Evolutionary conservation across 1,140 invertebrate genomes (phyloP).

Genomic region (Diachasma alloeum): DNA sequence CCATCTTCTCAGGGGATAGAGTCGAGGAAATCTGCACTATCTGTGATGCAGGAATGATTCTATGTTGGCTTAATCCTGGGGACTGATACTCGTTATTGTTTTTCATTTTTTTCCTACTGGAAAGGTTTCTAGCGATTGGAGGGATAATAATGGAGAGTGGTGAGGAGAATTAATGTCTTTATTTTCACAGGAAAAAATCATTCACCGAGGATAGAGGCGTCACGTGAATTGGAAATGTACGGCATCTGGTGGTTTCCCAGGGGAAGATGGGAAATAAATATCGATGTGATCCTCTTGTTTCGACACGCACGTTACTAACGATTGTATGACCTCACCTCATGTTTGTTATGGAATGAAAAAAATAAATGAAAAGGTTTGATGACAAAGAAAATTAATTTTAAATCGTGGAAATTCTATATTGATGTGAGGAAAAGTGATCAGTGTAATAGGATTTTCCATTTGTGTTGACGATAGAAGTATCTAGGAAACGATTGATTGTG

Average conservation of each 20-base stretch:
- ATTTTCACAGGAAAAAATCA: not conserved
- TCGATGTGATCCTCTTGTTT: constrained; percentile 43
- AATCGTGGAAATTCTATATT: not conserved
- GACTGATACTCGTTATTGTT: too few relatives aligned
- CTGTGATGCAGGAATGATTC: not conserved
- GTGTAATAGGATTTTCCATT: too few relatives aligned
- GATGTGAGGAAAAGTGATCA: too few relatives aligned
- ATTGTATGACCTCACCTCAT: not conserved
- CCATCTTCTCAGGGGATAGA: not conserved
- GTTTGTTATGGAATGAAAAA: not conserved
- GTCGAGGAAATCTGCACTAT: not conserved
- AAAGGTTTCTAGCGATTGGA: not conserved
- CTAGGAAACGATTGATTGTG: too few relatives aligned
- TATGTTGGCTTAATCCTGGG: too few relatives aligned
- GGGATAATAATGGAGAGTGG: not conserved
- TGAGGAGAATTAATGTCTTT: not conserved
- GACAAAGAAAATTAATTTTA: not conserved
- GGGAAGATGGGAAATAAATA: constrained; percentile 53
- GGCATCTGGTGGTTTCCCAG: constrained; percentile 45
- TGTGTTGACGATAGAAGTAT: too few relatives aligned
- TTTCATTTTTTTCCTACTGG: too few relatives aligned
- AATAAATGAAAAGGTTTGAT: constrained; percentile 1
- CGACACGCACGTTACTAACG: not conserved
- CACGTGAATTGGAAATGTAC: constrained; percentile 18
- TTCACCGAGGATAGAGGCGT: not conserved